Evolutionary conservation across 2,888 invertebrate species (phyloP).

Genomic region (Mycogona germanica): DNA sequence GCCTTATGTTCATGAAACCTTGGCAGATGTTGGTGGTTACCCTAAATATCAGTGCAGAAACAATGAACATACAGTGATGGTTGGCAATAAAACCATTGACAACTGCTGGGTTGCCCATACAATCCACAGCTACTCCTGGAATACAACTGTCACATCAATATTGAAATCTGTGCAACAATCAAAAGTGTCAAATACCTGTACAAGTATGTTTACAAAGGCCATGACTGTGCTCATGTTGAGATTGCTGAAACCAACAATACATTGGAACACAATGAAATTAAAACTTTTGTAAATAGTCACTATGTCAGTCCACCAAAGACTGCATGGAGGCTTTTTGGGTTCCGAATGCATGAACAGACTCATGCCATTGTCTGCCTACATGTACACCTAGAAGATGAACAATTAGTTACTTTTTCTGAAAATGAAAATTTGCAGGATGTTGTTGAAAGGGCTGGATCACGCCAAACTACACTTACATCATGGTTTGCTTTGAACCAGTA

Average conservation of each 20-base stretch:
- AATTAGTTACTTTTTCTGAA: constrained; percentile 21
- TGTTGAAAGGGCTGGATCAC: constrained; percentile 6
- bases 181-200: constrained; percentile 25
- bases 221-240: constrained; percentile 7
- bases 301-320: constrained; percentile 26
- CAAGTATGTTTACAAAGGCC: constrained; percentile 22
- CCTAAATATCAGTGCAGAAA: constrained; percentile 31
- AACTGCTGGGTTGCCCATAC: too few relatives aligned
- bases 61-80: too few relatives aligned
- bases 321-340: constrained; percentile 20
- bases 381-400: constrained; percentile 23
- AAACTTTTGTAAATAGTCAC: constrained; percentile 19
- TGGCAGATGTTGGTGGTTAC: constrained; percentile 29
- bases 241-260: too few relatives aligned
- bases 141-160: constrained; percentile 26
- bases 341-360: constrained; percentile 21
- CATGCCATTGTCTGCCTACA: constrained; percentile 21
- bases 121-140: constrained; percentile 21
- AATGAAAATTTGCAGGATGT: constrained; percentile 18
- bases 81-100: too few relatives aligned
- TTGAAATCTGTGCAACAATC: constrained; percentile 28
- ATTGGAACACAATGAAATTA: constrained; percentile 22
- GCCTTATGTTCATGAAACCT: constrained; percentile 25
- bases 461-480: constrained; percentile 23
- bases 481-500: constrained; percentile 23